These are phyloP conservation scores for Anarrhichthys ocellatus DNA, from an alignment of 2,113 vertebrate genomes.

Conservation along the genomic window DNA sequence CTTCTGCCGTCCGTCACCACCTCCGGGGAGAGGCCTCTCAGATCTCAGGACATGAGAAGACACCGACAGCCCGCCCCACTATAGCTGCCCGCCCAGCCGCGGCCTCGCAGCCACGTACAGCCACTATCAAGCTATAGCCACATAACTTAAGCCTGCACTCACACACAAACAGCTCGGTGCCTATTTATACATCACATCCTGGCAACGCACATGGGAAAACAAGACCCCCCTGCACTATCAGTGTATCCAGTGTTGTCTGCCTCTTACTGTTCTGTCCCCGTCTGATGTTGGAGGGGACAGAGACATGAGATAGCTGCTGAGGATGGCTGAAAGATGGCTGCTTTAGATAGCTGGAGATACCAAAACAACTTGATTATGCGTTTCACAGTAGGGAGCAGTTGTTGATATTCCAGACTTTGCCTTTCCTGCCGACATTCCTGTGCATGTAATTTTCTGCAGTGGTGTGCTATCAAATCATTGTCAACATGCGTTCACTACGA, in stretches of 20 bases:
- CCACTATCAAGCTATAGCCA: conserved; percentile 72
- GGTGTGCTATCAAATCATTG: conserved; percentile 65
- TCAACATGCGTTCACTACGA: conserved; percentile 32
- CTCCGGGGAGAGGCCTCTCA: conserved; percentile 71
- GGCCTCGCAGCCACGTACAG: conserved; percentile 47
- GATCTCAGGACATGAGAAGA: conserved; percentile 74
- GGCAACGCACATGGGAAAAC: conserved; percentile 81
- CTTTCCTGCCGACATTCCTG: conserved; percentile 59
- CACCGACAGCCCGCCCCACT: conserved; percentile 49
- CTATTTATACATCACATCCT: conserved; percentile 82
- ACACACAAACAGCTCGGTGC: conserved; percentile 68
- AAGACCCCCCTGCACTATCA: conserved; percentile 75
- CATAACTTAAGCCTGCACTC: conserved; percentile 75
- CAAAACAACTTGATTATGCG: conserved; percentile 77
- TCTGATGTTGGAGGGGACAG: conserved; percentile 69
- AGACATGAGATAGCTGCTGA: conserved; percentile 76
- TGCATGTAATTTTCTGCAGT: conserved; percentile 61
- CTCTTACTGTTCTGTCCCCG: conserved; percentile 58
- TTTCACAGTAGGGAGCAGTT: conserved; percentile 71
- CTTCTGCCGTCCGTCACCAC: conserved; percentile 80
- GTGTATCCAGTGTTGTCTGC: conserved; percentile 76
- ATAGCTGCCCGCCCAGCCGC: conserved; percentile 7
- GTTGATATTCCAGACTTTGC: conserved; percentile 69
- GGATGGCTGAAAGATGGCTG: conserved; percentile 80
- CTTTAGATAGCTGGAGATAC: conserved; percentile 76